Evolutionary conservation across 2,888 invertebrate genomes (phyloP), one percentile per base, ranked within the genome.

Genomic region (Mellilla xanthometata): DNA sequence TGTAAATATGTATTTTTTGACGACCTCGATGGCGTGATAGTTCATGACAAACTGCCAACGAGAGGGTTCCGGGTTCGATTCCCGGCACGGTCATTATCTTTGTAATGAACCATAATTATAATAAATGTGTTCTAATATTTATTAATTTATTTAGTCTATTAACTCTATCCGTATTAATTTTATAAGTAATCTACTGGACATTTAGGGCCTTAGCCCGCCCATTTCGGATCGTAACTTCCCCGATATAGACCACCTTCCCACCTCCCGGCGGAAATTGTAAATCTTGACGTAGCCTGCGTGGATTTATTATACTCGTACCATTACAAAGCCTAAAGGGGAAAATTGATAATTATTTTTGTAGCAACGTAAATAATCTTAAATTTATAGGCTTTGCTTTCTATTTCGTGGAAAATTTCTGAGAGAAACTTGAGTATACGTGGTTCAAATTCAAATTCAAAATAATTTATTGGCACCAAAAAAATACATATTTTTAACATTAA

Each of bases 281-380:
- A 72, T 75, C 72, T 68, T 61, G 54, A 61, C 60, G 60, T 58
- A 59, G 59, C 56, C 62, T 60, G 46, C 50, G 52, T 57, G 60
- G 67, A 74, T 73, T 68, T 73, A 74, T 72, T 62, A 67, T 41
- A n/a, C n/a, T n/a, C n/a, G n/a, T n/a, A 63, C 66, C 65, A 65
- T 64, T 69, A 67, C 49, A 48, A 40, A 63, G 65, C 62, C 58
- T 56, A 58, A 61, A 67, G 64, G 65, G 68, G 65, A 62, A 62
- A 64, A 65, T 67, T 70, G 67, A 71, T 72, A 70, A 72, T 71
- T 65, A 62, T 64, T 64, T 63, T 60, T 58, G 59, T 56, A 42
- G 45, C 49, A 30, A 42, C 54, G 51, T 46, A 54, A 56, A 54
- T 52, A 57, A 34, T 49, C 40, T 43, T 52, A 54, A 57, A 55